A percentile compares a stretch with the other conserved stretches of the same genome.
phyloP scores from a whole-genome alignment of 92 coral and sea anemone genomes.

The Ricordea florida region DNA sequence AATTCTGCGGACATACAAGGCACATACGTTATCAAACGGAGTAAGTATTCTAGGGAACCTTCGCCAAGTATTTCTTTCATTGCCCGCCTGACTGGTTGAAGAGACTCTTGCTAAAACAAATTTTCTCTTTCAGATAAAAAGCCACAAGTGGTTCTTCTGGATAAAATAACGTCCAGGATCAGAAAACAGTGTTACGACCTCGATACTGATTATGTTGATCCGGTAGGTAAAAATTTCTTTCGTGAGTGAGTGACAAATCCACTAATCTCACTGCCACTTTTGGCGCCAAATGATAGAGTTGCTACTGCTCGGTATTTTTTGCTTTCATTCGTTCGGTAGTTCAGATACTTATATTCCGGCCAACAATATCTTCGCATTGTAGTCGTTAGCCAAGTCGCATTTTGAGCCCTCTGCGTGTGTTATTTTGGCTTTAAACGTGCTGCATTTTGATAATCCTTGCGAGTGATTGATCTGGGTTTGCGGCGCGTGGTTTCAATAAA shows the following conservation, averaged over 20 bases:
- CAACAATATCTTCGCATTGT: too few relatives aligned
- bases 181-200: constrained; percentile 82
- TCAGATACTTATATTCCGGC: too few relatives aligned
- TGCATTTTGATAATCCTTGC: too few relatives aligned
- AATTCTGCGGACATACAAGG: constrained; percentile 21
- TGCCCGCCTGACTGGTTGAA: constrained; percentile 68
- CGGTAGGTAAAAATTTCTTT: constrained; percentile 62
- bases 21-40: constrained; percentile 71
- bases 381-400: too few relatives aligned
- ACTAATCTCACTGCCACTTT: neutral
- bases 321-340: too few relatives aligned
- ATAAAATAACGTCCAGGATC: constrained; percentile 91
- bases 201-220: constrained; percentile 84
- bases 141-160: constrained; percentile 72
- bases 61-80: too few relatives aligned
- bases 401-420: too few relatives aligned
- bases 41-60: constrained; percentile 55
- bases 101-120: neutral
- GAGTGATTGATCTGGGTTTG: too few relatives aligned
- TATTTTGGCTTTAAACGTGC: too few relatives aligned
- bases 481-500: too few relatives aligned
- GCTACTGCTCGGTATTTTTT: too few relatives aligned
- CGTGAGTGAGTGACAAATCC: neutral
- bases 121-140: constrained; percentile 71
- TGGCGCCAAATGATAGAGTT: constrained; percentile 14